Conservation (phyloP, 2,113 vertebrate genomes). For the Oreochromis tanganicae region DNA sequence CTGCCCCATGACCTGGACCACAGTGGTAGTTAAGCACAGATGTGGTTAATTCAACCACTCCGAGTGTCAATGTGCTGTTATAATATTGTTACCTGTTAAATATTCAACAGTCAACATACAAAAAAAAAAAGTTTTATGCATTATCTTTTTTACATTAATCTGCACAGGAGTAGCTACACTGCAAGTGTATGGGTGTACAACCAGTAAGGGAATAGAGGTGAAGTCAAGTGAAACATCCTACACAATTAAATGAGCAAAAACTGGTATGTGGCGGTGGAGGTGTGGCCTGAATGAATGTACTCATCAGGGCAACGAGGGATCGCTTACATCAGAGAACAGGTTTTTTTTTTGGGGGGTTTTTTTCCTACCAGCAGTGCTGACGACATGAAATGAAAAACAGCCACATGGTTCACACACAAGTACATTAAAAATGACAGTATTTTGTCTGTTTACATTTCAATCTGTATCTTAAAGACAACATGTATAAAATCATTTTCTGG, state of each 20-base stretch:
- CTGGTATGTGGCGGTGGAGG: background rate
- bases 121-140: background rate
- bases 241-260: background rate
- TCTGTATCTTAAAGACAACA: background rate
- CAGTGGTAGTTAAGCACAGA: conserved; percentile 29
- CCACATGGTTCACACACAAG: background rate
- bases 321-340: background rate
- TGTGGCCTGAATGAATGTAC: background rate
- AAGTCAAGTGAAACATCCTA: background rate
- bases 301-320: background rate
- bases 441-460: background rate
- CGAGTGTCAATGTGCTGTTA: conserved; percentile 26
- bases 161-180: background rate
- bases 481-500: background rate
- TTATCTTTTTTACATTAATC: background rate
- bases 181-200: background rate
- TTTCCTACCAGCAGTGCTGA: background rate
- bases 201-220: background rate
- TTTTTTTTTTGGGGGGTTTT: background rate
- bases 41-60: conserved; percentile 31
- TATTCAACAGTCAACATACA: conserved; percentile 6
- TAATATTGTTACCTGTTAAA: conserved; percentile 7
- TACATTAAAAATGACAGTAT: background rate
- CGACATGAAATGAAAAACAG: background rate
- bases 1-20: conserved; percentile 6